A percentile compares a stretch with the other conserved stretches of the same genome.
Evolutionary conservation across 92 coral and sea anemone species (phyloP).

Genomic region (Paramuricea clavata): DNA sequence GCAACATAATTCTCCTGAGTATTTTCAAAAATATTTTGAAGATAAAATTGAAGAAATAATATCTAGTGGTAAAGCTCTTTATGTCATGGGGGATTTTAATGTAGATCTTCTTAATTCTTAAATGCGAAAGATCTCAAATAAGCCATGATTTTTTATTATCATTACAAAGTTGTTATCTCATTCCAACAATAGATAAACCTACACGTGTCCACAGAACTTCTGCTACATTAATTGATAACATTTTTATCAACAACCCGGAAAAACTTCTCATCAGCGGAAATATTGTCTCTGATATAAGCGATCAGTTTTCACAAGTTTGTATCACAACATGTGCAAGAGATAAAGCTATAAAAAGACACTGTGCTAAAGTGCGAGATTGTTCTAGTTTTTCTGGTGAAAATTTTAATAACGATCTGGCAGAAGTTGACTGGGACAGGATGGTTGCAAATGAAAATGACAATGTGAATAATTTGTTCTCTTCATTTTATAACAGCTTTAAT

Average conservation of each 20-base stretch:
- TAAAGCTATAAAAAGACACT: slow-evolving; percentile 11
- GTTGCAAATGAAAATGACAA: neutral
- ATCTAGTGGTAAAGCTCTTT: too few species aligned
- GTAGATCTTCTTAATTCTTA: too few species aligned
- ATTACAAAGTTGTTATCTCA: slow-evolving; percentile 57
- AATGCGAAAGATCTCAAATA: too few species aligned
- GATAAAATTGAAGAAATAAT: too few species aligned
- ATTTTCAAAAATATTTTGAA: too few species aligned
- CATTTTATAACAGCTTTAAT: neutral
- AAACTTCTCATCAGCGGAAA: slow-evolving; percentile 61
- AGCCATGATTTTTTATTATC: too few species aligned
- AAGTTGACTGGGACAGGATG: slow-evolving; percentile 40
- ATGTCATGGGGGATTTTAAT: too few species aligned
- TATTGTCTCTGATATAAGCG: too few species aligned
- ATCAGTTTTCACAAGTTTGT: slow-evolving; percentile 53
- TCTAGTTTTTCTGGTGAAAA: slow-evolving; percentile 54
- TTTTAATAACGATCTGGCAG: slow-evolving; percentile 54
- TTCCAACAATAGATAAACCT: slow-evolving; percentile 67
- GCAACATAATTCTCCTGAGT: too few species aligned
- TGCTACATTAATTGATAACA: slow-evolving; percentile 69
- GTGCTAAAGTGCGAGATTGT: slow-evolving; percentile 24
- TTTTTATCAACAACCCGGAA: slow-evolving; percentile 56
- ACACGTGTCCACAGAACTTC: slow-evolving; percentile 61
- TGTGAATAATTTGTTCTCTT: slow-evolving; percentile 47
- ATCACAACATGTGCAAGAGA: slow-evolving; percentile 45